Evolutionary conservation across 2,888 invertebrate genomes (phyloP).

Genomic region (Callinectes sapidus): DNA sequence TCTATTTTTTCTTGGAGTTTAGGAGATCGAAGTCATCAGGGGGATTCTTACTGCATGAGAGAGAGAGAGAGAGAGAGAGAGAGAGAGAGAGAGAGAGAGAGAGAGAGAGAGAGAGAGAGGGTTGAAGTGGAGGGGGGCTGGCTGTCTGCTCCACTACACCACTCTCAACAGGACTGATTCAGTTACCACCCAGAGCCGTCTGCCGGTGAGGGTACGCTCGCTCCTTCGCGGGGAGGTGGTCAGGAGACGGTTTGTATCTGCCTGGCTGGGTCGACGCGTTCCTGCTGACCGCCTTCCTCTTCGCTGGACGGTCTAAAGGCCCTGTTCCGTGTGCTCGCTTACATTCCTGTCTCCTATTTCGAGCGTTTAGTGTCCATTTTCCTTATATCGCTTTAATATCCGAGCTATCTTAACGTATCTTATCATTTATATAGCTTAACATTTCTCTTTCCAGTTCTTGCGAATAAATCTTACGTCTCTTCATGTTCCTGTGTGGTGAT

Average conservation of each 20-base stretch:
- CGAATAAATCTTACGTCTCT: background rate
- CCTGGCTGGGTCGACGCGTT: background rate
- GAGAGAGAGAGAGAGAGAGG: background rate
- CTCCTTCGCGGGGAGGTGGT: background rate
- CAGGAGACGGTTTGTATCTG: background rate
- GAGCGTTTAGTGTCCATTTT: conserved; percentile 7
- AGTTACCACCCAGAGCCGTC: background rate
- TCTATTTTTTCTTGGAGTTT: no score
- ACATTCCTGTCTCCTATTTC: background rate
- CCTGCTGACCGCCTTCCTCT: background rate
- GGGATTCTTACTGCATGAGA: background rate
- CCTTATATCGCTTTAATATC: conserved; percentile 27
- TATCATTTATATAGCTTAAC: background rate
- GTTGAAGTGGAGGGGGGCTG: background rate
- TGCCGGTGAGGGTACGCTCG: background rate
- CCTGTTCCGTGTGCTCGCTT: background rate
- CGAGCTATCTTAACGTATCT: background rate
- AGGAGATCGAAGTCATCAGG: background rate
- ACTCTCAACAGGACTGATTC: background rate
- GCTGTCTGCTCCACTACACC: background rate
- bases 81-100: background rate
- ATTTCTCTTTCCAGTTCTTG: background rate
- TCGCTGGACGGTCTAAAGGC: background rate
- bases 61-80: background rate
- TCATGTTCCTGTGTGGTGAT: background rate